Evolutionary conservation across 2,888 invertebrate species (phyloP), one percentile per base, ranked within the genome.

Genomic region (Volucella inflata): DNA sequence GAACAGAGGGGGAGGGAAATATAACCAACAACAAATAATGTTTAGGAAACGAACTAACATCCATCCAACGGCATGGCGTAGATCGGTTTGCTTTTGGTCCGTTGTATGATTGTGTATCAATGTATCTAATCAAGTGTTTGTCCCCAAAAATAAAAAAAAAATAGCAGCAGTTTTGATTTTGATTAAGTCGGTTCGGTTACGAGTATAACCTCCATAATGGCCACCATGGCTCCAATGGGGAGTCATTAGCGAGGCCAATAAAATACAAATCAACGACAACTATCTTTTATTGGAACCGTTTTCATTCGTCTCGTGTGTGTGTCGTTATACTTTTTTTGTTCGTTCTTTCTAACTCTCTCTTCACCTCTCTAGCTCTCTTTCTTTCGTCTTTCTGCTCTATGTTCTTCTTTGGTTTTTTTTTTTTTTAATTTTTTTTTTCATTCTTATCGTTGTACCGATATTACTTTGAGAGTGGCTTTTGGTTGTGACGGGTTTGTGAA

Each of bases 181-280:
- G 81, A 85, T 81, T 85, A 81, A 85, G 85, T 85, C 81, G 71
- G 81, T 85, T 81, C 68, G 72, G 76, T 6, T 30, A 30, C 30
- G 30, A 30, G 1, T 85, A 85, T 85, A 85, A 85, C 81, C 81
- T 85, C 81, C 72, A 81, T 85, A 81, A 85, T 85, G 85, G 81
- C 85, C 81, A 81, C 81, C 72, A 85, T 81, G 81, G 85, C 85
- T 85, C 81, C 81, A 72, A 62, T 77, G 85, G 81, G 76, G 76
- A 81, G 81, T 85, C 85, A 85, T 85, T 85, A 85, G 85, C 81
- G 76, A 81, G 85, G 85, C 85, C 85, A 85, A 85, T 85, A 85
- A 85, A 85, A 85, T 85, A 85, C 85, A 85, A 85, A 85, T 85
- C 85, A 85, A 85, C 85, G 81, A 85, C 85, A 85, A 85, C 81